Evolutionary conservation across 1,140 invertebrate species (phyloP), one percentile per base, ranked within the genome.

Genomic region (Papilio polyxenes): DNA sequence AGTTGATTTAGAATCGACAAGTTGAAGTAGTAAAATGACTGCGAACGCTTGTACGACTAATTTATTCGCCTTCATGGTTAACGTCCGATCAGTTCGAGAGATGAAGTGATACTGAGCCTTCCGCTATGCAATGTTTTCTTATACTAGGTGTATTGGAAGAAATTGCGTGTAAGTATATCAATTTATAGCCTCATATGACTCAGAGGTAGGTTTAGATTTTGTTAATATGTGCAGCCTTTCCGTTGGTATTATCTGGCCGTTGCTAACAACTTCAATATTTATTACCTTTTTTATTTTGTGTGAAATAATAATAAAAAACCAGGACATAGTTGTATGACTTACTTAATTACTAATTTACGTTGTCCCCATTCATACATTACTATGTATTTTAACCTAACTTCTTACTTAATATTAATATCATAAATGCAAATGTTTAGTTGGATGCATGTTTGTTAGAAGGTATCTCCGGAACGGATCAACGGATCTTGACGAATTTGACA

Each of bases 31-130:
- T 20, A 75, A 13, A 20, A 75, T 48, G 1, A 40, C 44, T 7
- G 74, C 74, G 74, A 75, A 49, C n/a, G 74, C n/a, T 17, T 75
- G 17, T 48, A 49, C 49, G 31, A 72, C 31, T 72, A 72, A 72
- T 72, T 72, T 40, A 31, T 65, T 15, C 62, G 23, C 62, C 65
- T 11, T 31, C 65, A 72, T 72, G 65, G 6, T 72, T 6, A 3
- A 72, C 65, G 65, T 72, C 31, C 11, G 13, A 37, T 72, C 65
- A 37, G 13, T 31, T 72, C 65, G 65, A 72, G 65, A 72, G 65
- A 13, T 6, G 31, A 72, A 37, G 31, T 72, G 65, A 72, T 11
- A 72, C 65, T 72, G 65, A 72, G 62, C 59, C 59, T 65, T 65
- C 59, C 23, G 20, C 23, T 23, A 31, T 31, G n/a, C 10, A 7